These are phyloP conservation scores for Candidula unifasciata DNA, from an alignment of 2,888 invertebrate species.

Conservation along the genomic window DNA sequence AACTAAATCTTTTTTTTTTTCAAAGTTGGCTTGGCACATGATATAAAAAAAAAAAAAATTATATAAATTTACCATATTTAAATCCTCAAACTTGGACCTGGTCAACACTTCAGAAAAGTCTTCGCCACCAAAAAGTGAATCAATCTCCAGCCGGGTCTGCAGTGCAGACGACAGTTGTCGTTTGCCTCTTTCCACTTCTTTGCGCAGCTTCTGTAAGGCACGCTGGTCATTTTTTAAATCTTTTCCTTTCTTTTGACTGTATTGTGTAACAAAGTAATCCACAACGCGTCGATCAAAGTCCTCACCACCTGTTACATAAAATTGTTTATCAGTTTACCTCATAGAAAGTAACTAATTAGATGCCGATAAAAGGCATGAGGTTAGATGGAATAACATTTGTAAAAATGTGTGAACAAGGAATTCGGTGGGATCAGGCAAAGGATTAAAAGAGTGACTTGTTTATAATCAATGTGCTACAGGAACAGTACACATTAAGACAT, in stretches of 20 bases:
- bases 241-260: conserved; percentile 99
- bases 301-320: conserved; percentile 86
- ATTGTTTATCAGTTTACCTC: not conserved
- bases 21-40: too few relatives aligned
- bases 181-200: conserved; percentile 98
- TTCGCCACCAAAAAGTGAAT: conserved; percentile 97
- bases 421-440: too few relatives aligned
- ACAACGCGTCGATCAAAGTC: conserved; percentile 99
- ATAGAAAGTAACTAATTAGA: too few relatives aligned
- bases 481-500: too few relatives aligned
- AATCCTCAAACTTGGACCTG: conserved; percentile 98
- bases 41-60: too few relatives aligned
- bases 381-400: too few relatives aligned
- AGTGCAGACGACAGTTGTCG: conserved; percentile 95
- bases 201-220: conserved; percentile 95
- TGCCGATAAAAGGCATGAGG: too few relatives aligned
- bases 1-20: too few relatives aligned
- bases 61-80: conserved; percentile 87
- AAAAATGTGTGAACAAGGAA: too few relatives aligned
- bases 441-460: too few relatives aligned
- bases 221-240: conserved; percentile 95
- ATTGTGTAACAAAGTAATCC: conserved; percentile 98
- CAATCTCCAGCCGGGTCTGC: conserved; percentile 98
- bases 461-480: too few relatives aligned
- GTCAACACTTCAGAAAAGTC: conserved; percentile 99